Percentiles rank a stretch among this genome's conserved stretches.
These are phyloP conservation scores for Nyleta sp. DNA, from an alignment of 2,888 invertebrate species.

Conservation along the genomic window DNA sequence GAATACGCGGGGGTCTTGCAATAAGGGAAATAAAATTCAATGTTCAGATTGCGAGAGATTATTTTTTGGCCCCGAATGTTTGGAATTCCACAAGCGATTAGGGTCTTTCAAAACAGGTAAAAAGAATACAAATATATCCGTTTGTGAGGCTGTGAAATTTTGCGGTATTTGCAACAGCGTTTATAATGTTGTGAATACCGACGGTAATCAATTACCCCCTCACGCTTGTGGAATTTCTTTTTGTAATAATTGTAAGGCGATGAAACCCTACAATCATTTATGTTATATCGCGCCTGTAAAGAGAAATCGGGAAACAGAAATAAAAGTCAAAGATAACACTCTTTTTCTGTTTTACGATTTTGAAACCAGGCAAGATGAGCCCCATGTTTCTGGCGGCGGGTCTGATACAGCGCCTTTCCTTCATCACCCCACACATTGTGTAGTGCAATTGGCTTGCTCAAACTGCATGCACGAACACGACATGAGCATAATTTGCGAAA, in stretches of 20 bases:
- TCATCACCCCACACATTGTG: neutral
- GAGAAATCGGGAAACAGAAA: neutral
- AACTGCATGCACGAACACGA: neutral
- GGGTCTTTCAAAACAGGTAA: neutral
- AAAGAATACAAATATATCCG: neutral
- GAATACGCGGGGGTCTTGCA: neutral
- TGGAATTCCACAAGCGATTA: neutral
- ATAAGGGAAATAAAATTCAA: neutral
- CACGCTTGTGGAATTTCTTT: too few relatives aligned
- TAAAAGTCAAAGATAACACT: neutral
- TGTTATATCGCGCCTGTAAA: neutral
- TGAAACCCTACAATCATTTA: constrained; percentile 5
- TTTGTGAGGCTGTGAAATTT: neutral
- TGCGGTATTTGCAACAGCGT: too few relatives aligned
- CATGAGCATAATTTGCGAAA: neutral
- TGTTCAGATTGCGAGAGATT: constrained; percentile 4
- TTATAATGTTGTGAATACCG: too few relatives aligned
- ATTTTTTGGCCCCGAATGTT: neutral
- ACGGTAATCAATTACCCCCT: too few relatives aligned
- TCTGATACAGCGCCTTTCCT: too few relatives aligned
- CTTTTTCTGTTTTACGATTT: constrained; percentile 12
- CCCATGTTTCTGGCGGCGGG: neutral
- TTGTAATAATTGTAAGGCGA: neutral
- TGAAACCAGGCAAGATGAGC: neutral
- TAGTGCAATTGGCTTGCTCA: neutral